Evolutionary conservation across 2,888 invertebrate genomes (phyloP).

Genomic region (Gasteruption jaculator): DNA sequence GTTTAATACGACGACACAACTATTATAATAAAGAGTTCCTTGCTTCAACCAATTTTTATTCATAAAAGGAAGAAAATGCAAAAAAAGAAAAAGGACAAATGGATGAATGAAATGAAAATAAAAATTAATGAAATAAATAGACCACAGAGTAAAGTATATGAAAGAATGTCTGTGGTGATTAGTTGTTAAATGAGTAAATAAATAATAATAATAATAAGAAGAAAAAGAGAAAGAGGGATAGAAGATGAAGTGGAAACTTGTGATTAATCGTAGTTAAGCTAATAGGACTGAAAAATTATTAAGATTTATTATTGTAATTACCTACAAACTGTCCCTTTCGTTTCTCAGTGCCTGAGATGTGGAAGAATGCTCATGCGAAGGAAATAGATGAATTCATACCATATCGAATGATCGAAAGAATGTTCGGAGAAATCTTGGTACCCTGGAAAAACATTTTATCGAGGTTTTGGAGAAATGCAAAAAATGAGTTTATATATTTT

Average conservation of each 20-base stretch:
- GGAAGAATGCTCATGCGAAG: too few species aligned
- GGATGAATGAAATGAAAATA: slow-evolving; percentile 18
- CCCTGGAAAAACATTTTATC: slow-evolving; percentile 18
- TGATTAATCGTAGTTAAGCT: slow-evolving; percentile 42
- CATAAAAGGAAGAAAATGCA: slow-evolving; percentile 17
- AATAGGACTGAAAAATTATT: slow-evolving; percentile 42
- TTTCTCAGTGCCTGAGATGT: slow-evolving; percentile 33
- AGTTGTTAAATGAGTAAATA: slow-evolving; percentile 19
- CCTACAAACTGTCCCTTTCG: not conserved
- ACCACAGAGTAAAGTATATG: slow-evolving; percentile 2
- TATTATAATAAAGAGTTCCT: slow-evolving; percentile 39
- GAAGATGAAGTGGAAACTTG: slow-evolving; percentile 32
- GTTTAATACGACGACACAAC: not conserved
- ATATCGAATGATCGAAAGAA: too few species aligned
- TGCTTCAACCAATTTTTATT: slow-evolving; percentile 42
- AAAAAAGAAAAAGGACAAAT: slow-evolving; percentile 1
- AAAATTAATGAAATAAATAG: slow-evolving; percentile 10
- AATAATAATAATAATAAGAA: slow-evolving; percentile 30
- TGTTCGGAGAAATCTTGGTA: too few species aligned
- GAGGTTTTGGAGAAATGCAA: not conserved
- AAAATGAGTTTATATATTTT: slow-evolving; percentile 4
- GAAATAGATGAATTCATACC: too few species aligned
- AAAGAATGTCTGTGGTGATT: slow-evolving; percentile 18
- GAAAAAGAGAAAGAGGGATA: slow-evolving; percentile 35
- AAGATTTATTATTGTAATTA: slow-evolving; percentile 13